These are phyloP conservation scores for Leucoraja erinaceus DNA, from an alignment of 2,113 vertebrate species.

Conservation along the genomic window DNA sequence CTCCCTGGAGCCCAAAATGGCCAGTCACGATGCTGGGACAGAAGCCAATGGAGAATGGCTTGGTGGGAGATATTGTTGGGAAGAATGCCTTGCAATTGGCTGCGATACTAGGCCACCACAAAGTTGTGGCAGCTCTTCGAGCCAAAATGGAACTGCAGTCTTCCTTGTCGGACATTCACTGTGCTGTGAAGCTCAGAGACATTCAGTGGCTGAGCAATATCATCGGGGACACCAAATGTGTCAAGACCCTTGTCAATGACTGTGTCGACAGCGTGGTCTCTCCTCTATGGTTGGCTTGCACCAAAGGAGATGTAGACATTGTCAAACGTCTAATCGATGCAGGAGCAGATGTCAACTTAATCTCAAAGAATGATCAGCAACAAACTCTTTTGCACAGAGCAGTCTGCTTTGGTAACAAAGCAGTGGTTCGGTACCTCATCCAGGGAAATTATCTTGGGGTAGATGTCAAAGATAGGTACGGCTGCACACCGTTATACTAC, in stretches of 20 bases:
- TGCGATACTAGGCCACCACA: background rate
- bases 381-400: conserved; percentile 34
- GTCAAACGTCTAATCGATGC: background rate
- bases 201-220: background rate
- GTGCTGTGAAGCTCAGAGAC: background rate
- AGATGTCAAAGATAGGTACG: conserved; percentile 4
- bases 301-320: background rate
- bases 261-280: background rate
- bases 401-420: conserved; percentile 18
- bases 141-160: conserved; percentile 7
- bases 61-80: background rate
- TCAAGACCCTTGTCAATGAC: background rate
- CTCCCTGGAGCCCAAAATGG: conserved; percentile 19
- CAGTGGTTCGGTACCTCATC: conserved; percentile 26
- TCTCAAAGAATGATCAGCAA: background rate
- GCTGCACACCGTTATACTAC: conserved; percentile 13
- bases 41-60: background rate
- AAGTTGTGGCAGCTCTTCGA: background rate
- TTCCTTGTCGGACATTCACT: background rate
- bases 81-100: background rate
- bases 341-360: background rate
- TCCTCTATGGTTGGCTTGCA: conserved; percentile 19
- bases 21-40: background rate
- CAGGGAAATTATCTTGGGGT: background rate
- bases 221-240: background rate